Base-by-base conservation (phyloP, 2,113 vertebrate genomes). In the Leptodactylus fuscus region DNA sequence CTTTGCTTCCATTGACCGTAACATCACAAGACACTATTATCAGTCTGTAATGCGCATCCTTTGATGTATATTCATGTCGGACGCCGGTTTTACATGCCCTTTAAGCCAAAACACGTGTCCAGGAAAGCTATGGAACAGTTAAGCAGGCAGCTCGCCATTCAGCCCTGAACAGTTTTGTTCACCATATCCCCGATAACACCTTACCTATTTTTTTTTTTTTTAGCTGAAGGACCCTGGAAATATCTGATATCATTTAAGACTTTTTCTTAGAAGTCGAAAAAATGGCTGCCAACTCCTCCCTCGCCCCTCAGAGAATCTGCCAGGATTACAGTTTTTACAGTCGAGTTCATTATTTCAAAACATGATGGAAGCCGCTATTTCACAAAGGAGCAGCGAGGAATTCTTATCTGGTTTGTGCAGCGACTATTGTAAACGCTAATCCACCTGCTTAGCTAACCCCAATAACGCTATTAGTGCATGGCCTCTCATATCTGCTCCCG, bases 381-480 rank as follows among this genome's bases (percentile, higher is more conserved):
- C 38, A 86, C 84, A 86, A 86, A 86, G 58, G 84, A 86, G 76
- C 65, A 48, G 75, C 34, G 49, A 77, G 76, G 53, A 86, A 86
- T 81, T 69, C 84, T 81, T 86, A 86, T 86, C 84, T 71, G 16
- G 65, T 81, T 87, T 87, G 89, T 87, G 89, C 88, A 2, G 76
- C 85, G 82, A 88, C 87, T 88, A 70, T 91, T 90, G 88, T 85
- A 79, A 89, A 82, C 88, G 81, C 36, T 82, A 88, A 88, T 82
- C 87, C 90, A 89, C 87, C 89, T 88, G 87, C 85, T 85, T 83
- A 86, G 53, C 88, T 88, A 85, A 90, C 88, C 89, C 87, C 83
- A 90, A 90, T 87, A 84, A 87, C 89, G 89, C 91, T 88, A 88
- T 86, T 58, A 89, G 60, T 86, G 81, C 88, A 83, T 87, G 88